Base-by-base conservation (phyloP, 1,140 invertebrate species). In the Pseudomyrmex gracilis region DNA sequence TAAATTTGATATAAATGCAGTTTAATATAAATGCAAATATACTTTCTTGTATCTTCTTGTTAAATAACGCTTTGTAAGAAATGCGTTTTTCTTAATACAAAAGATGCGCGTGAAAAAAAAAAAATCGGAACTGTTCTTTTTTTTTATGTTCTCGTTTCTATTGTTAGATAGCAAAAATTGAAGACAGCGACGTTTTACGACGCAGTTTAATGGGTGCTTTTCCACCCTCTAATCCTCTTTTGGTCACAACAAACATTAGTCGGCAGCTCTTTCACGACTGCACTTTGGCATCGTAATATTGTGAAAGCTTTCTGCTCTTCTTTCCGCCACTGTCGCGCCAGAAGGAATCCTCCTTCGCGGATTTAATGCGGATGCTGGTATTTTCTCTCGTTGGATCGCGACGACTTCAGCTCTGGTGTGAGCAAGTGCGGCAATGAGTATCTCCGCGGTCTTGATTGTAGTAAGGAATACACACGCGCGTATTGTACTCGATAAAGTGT, bases 171-270 rank as follows among this genome's bases (percentile, higher is more conserved):
- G 45, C 17, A 45, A 70, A 80, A 58, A 71, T 70, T 80, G 66
- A 20, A 49, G 7, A 45, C 47, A 47, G 43, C 76, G 20, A 34
- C 45, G 70, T 78, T 70, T 70, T 47, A 55, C 53, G 47, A 71
- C 58, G 57, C n/a, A 58, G 66, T 60, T 20, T 71, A 49, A 80
- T 70, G 34, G 20, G 22, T 34, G 49, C 74, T 77, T 77, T 77
- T 57, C 76, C 45, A n/a, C 66, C 34, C 34, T 71, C 76, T 80
- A 80, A 80, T 80, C 66, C 66, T 80, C 66, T 80, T 34, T 80
- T 80, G 43, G 66, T 58, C 64, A 66, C 66, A 58, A 34, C 24
- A 45, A 53, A 80, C 76, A 70, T 80, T 80, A 80, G 76, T 58
- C 66, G 22, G 43, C 5, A 12, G 43, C 64, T 34, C 53, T 80